phyloP scores from a whole-genome alignment of 1,140 invertebrate genomes.

The Saccostrea cuccullata region DNA sequence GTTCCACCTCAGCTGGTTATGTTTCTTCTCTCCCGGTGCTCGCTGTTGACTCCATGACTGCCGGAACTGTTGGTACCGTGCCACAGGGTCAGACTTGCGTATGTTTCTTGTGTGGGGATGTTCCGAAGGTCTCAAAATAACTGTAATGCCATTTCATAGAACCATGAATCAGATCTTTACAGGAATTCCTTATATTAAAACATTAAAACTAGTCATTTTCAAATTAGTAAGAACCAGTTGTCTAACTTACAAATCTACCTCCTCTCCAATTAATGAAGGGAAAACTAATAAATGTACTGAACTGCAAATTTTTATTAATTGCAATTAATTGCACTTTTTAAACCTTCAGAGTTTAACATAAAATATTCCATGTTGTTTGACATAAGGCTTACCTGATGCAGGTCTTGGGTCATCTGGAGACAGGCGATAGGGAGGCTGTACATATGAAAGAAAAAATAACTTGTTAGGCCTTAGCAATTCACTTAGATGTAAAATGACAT shows the following conservation, averaged over 20 bases:
- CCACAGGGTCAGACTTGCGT: slow-evolving; percentile 73
- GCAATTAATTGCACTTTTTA: not conserved
- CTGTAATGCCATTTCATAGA: slow-evolving; percentile 41
- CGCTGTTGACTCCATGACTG: slow-evolving; percentile 69
- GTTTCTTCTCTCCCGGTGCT: slow-evolving; percentile 75
- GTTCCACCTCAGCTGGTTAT: slow-evolving; percentile 75
- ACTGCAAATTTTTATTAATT: too few relatives aligned
- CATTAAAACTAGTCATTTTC: too few relatives aligned
- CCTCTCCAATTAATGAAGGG: too few relatives aligned
- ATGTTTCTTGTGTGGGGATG: slow-evolving; percentile 70
- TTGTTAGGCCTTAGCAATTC: not conserved
- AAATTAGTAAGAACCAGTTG: too few relatives aligned
- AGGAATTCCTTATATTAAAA: too few relatives aligned
- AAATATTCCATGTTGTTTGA: not conserved
- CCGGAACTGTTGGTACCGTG: slow-evolving; percentile 70
- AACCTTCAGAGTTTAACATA: not conserved
- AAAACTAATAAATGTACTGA: too few relatives aligned
- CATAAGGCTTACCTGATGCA: slow-evolving; percentile 59
- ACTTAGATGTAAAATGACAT: not conserved
- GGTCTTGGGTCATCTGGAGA: slow-evolving; percentile 67
- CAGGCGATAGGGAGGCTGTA: slow-evolving; percentile 67
- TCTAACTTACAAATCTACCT: too few relatives aligned
- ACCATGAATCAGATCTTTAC: too few relatives aligned
- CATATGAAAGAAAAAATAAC: not conserved
- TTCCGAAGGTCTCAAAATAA: slow-evolving; percentile 62